A percentile compares a stretch with the other conserved stretches of the same genome.
Conservation (phyloP, 2,797 vertebrate genomes). For the Serranus cabrilla region DNA sequence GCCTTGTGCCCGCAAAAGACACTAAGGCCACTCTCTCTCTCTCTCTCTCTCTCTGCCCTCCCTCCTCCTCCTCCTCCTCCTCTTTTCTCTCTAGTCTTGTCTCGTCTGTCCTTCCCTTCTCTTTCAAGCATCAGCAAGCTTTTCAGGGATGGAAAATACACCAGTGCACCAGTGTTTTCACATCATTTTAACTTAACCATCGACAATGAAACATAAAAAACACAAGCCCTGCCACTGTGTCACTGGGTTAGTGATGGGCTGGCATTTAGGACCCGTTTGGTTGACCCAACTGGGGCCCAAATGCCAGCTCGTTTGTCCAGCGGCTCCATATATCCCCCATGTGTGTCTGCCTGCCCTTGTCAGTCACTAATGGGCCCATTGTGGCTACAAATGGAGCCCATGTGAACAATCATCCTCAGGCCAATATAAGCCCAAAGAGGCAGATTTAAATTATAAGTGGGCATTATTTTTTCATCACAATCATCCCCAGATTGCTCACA, state of each 20-base stretch:
- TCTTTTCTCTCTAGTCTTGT: constrained; percentile 38
- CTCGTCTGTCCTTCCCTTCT: constrained; percentile 37
- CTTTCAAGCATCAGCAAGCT: constrained; percentile 43
- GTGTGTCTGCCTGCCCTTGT: constrained; percentile 28
- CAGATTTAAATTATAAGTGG: constrained; percentile 21
- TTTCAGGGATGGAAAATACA: constrained; percentile 35
- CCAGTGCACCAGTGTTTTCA: constrained; percentile 5
- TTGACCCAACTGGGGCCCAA: constrained; percentile 42
- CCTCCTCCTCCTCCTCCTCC: constrained; percentile 31
- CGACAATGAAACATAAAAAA: constrained; percentile 5
- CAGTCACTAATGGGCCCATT: constrained; percentile 16
- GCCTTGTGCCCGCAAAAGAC: constrained; percentile 83
- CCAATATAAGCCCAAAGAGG: not conserved
- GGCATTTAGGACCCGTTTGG: constrained; percentile 48
- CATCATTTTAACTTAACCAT: constrained; percentile 4
- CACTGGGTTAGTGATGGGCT: constrained; percentile 39
- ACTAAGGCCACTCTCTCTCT: constrained; percentile 77
- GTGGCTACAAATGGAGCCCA: constrained; percentile 11
- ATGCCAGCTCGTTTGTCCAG: constrained; percentile 49
- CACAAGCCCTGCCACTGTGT: constrained; percentile 21
- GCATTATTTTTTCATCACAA: not conserved
- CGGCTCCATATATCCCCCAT: constrained; percentile 38
- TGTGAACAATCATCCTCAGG: constrained; percentile 20
- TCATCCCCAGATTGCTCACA: not conserved
- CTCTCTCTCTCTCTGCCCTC: constrained; percentile 19